These are phyloP conservation scores for Menura novaehollandiae DNA, from an alignment of 2,113 vertebrate species.

Conservation along the genomic window DNA sequence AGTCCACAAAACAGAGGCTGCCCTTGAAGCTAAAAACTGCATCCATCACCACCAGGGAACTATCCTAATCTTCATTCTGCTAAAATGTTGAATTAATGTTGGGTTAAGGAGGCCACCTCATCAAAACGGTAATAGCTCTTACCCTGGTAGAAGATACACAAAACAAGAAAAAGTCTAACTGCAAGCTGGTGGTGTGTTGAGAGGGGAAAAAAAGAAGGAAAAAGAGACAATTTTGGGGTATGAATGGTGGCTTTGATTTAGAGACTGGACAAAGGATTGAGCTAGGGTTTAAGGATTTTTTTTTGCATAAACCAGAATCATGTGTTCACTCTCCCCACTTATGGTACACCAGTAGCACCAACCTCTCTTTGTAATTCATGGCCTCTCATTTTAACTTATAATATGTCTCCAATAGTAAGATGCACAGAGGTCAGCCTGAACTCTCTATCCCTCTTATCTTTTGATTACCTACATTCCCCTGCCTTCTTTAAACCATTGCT, in stretches of 20 bases:
- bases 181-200: neutral
- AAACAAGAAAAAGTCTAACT: neutral
- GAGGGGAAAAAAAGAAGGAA: fast-evolving
- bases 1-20: neutral
- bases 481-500: neutral
- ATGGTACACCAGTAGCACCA: neutral
- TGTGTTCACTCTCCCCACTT: neutral
- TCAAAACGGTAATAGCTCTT: neutral
- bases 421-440: neutral
- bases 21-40: neutral
- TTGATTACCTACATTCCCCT: neutral
- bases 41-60: too few species aligned
- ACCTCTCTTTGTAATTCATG: neutral
- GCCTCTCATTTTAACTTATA: neutral
- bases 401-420: neutral
- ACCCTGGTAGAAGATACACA: neutral
- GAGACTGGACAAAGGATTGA: neutral
- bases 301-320: neutral
- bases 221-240: neutral
- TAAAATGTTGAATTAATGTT: neutral
- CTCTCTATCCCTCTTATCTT: constrained; percentile 12
- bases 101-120: neutral
- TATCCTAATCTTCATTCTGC: neutral
- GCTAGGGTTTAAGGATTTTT: neutral
- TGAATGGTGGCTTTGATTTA: neutral